Conservation (phyloP, 2,888 invertebrate genomes). For the Palloptera scutellata region DNA sequence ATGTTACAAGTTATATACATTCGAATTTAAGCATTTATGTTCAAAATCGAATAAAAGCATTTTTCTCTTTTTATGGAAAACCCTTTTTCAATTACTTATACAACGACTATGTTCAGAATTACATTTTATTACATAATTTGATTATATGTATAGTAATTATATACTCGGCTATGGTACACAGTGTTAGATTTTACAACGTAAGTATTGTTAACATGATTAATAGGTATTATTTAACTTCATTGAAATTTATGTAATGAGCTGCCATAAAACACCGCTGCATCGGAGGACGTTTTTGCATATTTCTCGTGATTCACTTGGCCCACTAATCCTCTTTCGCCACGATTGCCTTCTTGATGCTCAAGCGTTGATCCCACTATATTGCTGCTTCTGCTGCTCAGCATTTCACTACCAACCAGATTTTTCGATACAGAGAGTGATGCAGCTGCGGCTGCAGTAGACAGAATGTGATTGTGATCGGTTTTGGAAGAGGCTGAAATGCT, state of each 20-base stretch:
- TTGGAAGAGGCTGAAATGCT: slow-evolving; percentile 40
- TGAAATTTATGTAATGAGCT: slow-evolving; percentile 31
- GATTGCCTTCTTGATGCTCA: slow-evolving; percentile 15
- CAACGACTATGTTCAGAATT: too few relatives aligned
- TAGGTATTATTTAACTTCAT: not conserved
- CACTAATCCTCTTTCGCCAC: slow-evolving; percentile 23
- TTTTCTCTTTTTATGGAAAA: too few relatives aligned
- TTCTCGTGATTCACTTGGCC: slow-evolving; percentile 19
- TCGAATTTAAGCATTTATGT: too few relatives aligned
- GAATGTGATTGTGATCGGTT: slow-evolving; percentile 34
- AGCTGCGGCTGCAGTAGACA: slow-evolving; percentile 33
- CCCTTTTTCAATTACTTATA: too few relatives aligned
- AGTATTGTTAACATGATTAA: too few relatives aligned
- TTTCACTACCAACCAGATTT: slow-evolving; percentile 20
- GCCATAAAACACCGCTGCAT: slow-evolving; percentile 26
- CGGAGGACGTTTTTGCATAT: slow-evolving; percentile 1
- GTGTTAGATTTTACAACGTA: too few relatives aligned
- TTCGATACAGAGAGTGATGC: slow-evolving; percentile 34
- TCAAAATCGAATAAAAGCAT: too few relatives aligned
- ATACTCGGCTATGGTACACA: too few relatives aligned
- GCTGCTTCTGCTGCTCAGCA: slow-evolving; percentile 8
- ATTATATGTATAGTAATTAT: too few relatives aligned
- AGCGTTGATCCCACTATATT: slow-evolving; percentile 16
- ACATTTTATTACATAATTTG: too few relatives aligned
- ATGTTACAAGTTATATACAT: too few relatives aligned